Percentiles rank a stretch among this genome's conserved stretches.
Evolutionary conservation across 2,113 vertebrate species (phyloP).

Genomic region (Solea senegalensis): DNA sequence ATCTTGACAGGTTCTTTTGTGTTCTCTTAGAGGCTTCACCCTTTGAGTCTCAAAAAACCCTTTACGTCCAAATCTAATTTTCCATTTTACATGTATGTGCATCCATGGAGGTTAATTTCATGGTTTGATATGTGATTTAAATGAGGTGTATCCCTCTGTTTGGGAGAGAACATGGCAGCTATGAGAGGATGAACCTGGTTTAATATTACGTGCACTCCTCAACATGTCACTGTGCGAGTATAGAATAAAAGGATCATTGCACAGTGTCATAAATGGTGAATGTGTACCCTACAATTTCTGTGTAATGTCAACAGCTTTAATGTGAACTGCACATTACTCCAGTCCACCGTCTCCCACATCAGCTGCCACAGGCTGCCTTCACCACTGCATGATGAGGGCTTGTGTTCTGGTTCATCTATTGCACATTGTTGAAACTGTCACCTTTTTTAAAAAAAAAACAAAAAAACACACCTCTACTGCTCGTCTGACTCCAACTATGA

Average conservation of each 20-base stretch:
- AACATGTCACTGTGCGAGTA: neutral
- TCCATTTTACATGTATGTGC: too few species aligned
- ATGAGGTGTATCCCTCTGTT: neutral
- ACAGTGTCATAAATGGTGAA: slow-evolving; percentile 1
- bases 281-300: neutral
- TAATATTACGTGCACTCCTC: neutral
- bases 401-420: slow-evolving; percentile 1
- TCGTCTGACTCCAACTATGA: neutral
- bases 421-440: neutral
- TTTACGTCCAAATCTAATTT: neutral
- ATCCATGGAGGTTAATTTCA: too few species aligned
- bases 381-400: neutral
- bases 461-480: neutral
- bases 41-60: neutral
- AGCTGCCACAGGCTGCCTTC: neutral
- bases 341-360: neutral
- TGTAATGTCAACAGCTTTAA: slow-evolving; percentile 2
- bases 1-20: neutral
- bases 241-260: neutral
- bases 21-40: too few species aligned
- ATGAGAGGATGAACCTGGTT: neutral
- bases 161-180: neutral
- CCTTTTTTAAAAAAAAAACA: slow-evolving; percentile 14
- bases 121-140: too few species aligned
- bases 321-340: slow-evolving; percentile 7